Evolutionary conservation across 2,888 invertebrate species (phyloP), one percentile per base, ranked within the genome.

Genomic region (Dryobota labecula): DNA sequence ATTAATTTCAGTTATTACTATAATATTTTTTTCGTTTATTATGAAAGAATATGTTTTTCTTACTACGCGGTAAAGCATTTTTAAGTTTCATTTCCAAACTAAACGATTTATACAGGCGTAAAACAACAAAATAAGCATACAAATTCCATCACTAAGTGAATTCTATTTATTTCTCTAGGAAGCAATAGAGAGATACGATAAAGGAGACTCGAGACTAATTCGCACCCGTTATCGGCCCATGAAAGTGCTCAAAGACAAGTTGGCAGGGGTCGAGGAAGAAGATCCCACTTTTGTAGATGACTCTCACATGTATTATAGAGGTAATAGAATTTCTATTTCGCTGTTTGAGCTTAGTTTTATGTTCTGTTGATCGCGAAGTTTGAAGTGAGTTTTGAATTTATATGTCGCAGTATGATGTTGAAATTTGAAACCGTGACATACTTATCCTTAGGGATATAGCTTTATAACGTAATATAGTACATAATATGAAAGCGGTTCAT

Each of bases 201-300:
- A 89, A 86, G 90, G 89, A 67, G 95, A 96, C 89, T 94, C 93
- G 57, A 91, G 95, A 83, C 88, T 95, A 84, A 92, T 96, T 84
- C 92, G 95, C 72, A 95, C 94, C 70, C 92, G 93, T 60, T 95
- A 96, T 83, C 90, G 95, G 80, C 95, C 95, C 64, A 95, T 95
- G 95, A 95, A 94, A 89, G 90, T 95, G 63, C 91, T 95, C 64
- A 95, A 95, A 89, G 93, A 95, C 85, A 90, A 92, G 86, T 91
- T 96, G 82, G 88, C 91, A 15, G 94, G 93, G 33, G 87, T 92
- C 24, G 92, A 94, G 78, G 93, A 93, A 65, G 95, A 95, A 65
- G 94, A 95, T 75, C 91, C 94, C 1, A 93, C 93, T 30, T 95
- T 95, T 80, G 91, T 94, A 54, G 95, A 96, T 80, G 94, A 96